Evolutionary conservation across 2,113 vertebrate species (phyloP).

Genomic region (Anoplopoma fimbria): DNA sequence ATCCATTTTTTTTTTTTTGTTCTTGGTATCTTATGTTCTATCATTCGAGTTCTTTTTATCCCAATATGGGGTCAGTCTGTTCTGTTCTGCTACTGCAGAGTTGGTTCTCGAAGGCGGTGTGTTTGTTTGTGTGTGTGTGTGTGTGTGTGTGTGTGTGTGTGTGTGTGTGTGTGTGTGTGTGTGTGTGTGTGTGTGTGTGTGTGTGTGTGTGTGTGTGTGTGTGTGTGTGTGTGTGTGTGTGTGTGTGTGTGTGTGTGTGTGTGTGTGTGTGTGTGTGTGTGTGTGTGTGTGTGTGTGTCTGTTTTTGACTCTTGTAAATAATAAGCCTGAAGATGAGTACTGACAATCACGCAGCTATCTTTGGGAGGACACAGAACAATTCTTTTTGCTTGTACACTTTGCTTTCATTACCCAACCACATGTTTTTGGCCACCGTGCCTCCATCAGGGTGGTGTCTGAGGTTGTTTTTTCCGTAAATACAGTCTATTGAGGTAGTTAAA

Average conservation of each 20-base stretch:
- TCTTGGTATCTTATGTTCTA: neutral
- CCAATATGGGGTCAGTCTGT: constrained; percentile 15
- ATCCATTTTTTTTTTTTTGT: neutral
- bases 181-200: neutral
- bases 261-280: neutral
- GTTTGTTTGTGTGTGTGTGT: neutral
- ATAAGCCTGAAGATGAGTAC: neutral
- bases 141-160: neutral
- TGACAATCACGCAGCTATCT: neutral
- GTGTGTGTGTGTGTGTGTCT: neutral
- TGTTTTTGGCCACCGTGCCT: neutral
- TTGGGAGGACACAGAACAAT: neutral
- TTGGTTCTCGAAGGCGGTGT: neutral
- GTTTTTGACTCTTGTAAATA: neutral
- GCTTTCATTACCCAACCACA: neutral
- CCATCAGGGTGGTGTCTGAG: neutral
- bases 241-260: neutral
- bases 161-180: neutral
- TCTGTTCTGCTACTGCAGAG: neutral
- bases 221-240: neutral
- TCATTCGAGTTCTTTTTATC: constrained; percentile 13
- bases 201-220: neutral
- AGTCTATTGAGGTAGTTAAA: neutral
- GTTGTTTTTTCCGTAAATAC: neutral
- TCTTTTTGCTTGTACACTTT: neutral